Conservation (phyloP, 2,888 invertebrate genomes). For the Chrysolina oricalcia region DNA sequence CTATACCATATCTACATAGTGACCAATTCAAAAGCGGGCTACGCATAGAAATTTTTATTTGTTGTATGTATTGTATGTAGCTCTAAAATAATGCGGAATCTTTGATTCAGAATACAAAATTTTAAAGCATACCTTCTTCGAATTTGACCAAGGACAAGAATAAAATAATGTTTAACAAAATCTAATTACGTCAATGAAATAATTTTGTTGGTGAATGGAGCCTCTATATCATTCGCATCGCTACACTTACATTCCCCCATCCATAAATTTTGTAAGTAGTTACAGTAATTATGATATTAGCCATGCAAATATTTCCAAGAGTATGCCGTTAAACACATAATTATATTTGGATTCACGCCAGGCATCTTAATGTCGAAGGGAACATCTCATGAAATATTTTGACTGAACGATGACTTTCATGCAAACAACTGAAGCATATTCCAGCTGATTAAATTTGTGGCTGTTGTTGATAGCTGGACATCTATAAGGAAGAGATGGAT, state of each 20-base stretch:
- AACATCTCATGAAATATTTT: neutral
- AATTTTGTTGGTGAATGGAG: neutral
- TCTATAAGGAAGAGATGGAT: no score
- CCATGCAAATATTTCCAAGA: conserved; percentile 57
- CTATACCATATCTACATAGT: no score
- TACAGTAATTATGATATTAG: conserved; percentile 57
- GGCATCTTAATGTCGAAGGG: conserved; percentile 9
- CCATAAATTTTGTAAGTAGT: conserved; percentile 48
- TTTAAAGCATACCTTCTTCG: no score
- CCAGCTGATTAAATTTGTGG: no score
- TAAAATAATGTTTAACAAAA: no score
- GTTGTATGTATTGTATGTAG: no score
- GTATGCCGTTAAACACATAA: conserved; percentile 59
- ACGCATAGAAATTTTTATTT: no score
- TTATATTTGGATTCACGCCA: conserved; percentile 57
- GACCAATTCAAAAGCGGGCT: no score
- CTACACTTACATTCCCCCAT: neutral
- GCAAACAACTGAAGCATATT: neutral
- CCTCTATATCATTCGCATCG: neutral
- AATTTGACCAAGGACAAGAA: no score
- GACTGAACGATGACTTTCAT: neutral
- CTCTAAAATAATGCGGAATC: no score
- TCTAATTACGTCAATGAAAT: neutral
- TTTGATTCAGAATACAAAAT: no score
- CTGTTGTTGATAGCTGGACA: no score